phyloP scores from a whole-genome alignment of 2,888 invertebrate species.

The Colletes collaris region DNA sequence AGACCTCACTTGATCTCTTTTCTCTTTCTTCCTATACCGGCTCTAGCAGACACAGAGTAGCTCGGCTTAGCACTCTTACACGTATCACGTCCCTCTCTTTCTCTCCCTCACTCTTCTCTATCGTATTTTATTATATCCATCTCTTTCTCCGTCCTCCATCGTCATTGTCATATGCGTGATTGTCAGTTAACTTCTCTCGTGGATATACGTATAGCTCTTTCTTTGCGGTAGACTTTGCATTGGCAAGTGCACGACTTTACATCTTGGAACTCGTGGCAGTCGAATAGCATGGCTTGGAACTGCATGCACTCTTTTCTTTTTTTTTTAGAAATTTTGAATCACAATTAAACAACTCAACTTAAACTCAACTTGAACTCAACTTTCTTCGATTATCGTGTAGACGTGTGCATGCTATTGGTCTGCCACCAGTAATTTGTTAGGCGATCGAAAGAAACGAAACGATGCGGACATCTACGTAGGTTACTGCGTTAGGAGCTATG shows the following conservation, averaged over 20 bases:
- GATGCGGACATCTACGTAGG: background rate
- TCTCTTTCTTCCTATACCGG: constrained; percentile 74
- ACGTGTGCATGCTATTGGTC: background rate
- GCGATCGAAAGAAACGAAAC: constrained; percentile 6
- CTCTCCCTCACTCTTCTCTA: constrained; percentile 46
- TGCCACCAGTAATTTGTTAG: constrained; percentile 1
- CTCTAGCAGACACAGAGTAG: constrained; percentile 79
- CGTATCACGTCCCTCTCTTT: constrained; percentile 53
- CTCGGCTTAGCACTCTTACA: constrained; percentile 79
- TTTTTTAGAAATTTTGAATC: too few relatives aligned
- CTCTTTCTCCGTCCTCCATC: constrained; percentile 23
- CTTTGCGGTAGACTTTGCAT: constrained; percentile 26
- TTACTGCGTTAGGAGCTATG: constrained; percentile 15
- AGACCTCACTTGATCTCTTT: constrained; percentile 76
- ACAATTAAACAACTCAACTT: too few relatives aligned
- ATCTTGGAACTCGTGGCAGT: constrained; percentile 21
- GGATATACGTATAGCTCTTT: constrained; percentile 6
- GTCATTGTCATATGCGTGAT: constrained; percentile 22
- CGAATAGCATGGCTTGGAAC: constrained; percentile 19
- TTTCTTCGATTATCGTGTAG: background rate
- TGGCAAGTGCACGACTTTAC: constrained; percentile 57
- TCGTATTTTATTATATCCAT: constrained; percentile 27
- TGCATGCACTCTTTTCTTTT: too few relatives aligned
- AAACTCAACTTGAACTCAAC: too few relatives aligned
- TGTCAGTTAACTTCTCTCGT: constrained; percentile 47